Conservation (phyloP, 2,888 invertebrate genomes). For the Malthinus flaveolus region DNA sequence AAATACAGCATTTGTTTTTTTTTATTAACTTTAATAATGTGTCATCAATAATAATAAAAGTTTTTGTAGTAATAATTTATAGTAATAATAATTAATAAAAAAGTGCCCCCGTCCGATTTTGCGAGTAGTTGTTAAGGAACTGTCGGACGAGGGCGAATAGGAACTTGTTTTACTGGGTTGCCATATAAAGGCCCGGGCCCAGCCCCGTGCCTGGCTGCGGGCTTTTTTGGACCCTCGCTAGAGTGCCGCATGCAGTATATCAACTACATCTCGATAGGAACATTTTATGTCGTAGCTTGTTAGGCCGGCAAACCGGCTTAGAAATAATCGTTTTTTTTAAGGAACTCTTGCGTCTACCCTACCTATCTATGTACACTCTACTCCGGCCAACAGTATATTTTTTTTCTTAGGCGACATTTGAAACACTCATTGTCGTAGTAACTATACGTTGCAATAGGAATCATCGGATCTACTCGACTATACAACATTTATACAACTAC, state of each 20-base stretch:
- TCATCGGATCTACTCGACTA: slow-evolving; percentile 55
- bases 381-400: slow-evolving; percentile 31
- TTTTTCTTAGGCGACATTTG: slow-evolving; percentile 30
- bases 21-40: slow-evolving; percentile 55
- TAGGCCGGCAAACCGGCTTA: slow-evolving; percentile 27
- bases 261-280: slow-evolving; percentile 56
- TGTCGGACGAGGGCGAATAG: slow-evolving; percentile 51
- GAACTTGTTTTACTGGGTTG: slow-evolving; percentile 58
- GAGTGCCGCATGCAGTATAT: slow-evolving; percentile 53
- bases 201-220: slow-evolving; percentile 56
- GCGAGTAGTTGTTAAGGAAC: slow-evolving; percentile 52
- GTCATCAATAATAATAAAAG: slow-evolving; percentile 52
- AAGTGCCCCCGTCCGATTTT: slow-evolving; percentile 50
- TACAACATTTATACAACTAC: slow-evolving; percentile 53
- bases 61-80: slow-evolving; percentile 53
- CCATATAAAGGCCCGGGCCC: slow-evolving; percentile 55
- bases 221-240: slow-evolving; percentile 47
- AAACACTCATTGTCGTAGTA: slow-evolving; percentile 48
- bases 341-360: slow-evolving; percentile 51
- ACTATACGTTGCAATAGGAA: slow-evolving; percentile 59
- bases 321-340: slow-evolving; percentile 38
- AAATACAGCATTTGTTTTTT: slow-evolving; percentile 57
- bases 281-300: slow-evolving; percentile 52
- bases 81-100: slow-evolving; percentile 54
- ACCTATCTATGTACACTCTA: slow-evolving; percentile 39